phyloP scores from a whole-genome alignment of 2,113 vertebrate genomes.

The Corythoichthys intestinalis region DNA sequence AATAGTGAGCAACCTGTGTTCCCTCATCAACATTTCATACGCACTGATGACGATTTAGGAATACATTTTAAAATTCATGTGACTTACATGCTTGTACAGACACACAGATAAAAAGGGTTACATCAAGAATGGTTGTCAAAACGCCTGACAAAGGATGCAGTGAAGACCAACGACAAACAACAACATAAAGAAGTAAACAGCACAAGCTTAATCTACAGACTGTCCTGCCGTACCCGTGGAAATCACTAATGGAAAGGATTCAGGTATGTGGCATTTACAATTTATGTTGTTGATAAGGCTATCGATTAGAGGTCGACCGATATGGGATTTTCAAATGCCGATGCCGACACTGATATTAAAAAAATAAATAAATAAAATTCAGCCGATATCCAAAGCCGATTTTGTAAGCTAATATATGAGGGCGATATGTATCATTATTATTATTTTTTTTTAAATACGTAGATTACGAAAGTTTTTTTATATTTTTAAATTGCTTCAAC shows the following conservation, averaged over 20 bases:
- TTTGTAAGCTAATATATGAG: no score
- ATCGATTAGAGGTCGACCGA: no score
- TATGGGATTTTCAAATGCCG: no score
- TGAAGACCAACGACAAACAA: constrained; percentile 5
- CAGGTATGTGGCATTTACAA: constrained; percentile 49
- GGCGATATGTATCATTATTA: no score
- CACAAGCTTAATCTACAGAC: not conserved
- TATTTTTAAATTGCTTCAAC: no score
- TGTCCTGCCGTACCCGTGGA: not conserved
- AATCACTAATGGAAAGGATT: constrained; percentile 54
- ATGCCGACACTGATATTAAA: no score
- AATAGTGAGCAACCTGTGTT: not conserved
- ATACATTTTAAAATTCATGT: not conserved
- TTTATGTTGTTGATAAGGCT: not conserved
- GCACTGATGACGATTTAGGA: constrained; percentile 1
- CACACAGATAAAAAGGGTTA: constrained; percentile 50
- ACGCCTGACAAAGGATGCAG: constrained; percentile 1
- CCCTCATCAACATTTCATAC: not conserved
- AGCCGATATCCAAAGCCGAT: no score
- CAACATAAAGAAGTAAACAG: not conserved
- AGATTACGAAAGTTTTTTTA: no score
- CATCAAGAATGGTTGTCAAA: constrained; percentile 1
- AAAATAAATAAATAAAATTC: no score
- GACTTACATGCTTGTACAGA: not conserved
- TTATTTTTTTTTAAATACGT: no score